These are phyloP conservation scores for Phasia obesa DNA, from an alignment of 2,888 invertebrate genomes.

Conservation along the genomic window DNA sequence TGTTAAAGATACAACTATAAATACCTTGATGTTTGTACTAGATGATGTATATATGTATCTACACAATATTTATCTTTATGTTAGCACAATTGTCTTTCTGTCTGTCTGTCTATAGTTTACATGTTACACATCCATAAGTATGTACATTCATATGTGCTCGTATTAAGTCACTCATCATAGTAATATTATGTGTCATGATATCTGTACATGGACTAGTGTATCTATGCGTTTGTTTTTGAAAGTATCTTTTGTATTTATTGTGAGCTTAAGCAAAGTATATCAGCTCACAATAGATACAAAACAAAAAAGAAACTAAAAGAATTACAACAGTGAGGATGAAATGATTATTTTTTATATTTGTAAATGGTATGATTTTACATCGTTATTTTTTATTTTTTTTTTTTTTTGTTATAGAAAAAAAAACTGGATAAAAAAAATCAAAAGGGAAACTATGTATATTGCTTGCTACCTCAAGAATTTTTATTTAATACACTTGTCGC, in stretches of 20 bases:
- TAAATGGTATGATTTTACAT: constrained; percentile 8
- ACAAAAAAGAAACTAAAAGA: constrained; percentile 6
- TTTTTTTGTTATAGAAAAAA: no score
- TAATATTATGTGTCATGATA: constrained; percentile 4
- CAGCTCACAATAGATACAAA: not conserved
- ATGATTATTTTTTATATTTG: constrained; percentile 34
- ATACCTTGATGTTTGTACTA: no score
- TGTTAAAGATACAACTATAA: no score
- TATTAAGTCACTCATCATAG: constrained; percentile 52
- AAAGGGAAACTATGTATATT: constrained; percentile 36
- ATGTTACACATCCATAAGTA: no score
- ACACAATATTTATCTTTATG: constrained; percentile 1
- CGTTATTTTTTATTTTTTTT: not conserved
- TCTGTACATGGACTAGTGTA: constrained; percentile 1
- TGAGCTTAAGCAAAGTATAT: constrained; percentile 38
- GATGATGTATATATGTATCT: no score
- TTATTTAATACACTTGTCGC: constrained; percentile 57
- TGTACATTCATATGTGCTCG: no score
- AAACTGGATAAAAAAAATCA: constrained; percentile 45
- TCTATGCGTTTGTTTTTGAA: constrained; percentile 27
- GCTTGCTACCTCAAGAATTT: constrained; percentile 38
- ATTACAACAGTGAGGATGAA: constrained; percentile 26
- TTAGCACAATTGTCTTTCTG: no score
- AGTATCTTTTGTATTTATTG: constrained; percentile 34
- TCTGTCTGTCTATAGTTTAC: constrained; percentile 1